phyloP scores from a whole-genome alignment of 2,888 invertebrate species.

The Dioctria linearis region DNA sequence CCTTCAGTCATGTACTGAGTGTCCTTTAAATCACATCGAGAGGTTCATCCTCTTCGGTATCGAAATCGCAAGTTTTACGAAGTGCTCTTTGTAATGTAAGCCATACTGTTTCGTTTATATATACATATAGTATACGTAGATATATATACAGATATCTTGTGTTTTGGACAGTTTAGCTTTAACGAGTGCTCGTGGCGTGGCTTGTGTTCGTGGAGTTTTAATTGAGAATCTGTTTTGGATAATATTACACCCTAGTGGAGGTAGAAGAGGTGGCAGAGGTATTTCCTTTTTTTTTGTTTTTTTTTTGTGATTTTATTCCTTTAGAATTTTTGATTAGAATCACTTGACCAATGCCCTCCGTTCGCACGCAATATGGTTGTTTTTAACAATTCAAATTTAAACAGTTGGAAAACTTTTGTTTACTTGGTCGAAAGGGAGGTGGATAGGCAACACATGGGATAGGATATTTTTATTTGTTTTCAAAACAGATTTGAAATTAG shows the following conservation, averaged over 20 bases:
- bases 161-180: slow-evolving; percentile 14
- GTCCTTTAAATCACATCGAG: slow-evolving; percentile 56
- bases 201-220: slow-evolving; percentile 40
- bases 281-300: background rate
- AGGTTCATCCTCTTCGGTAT: slow-evolving; percentile 37
- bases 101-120: background rate
- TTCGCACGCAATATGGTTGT: background rate
- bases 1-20: slow-evolving; percentile 56
- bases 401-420: too few species aligned
- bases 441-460: too few species aligned
- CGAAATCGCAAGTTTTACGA: slow-evolving; percentile 4
- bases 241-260: background rate
- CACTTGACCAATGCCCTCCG: background rate
- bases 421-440: too few species aligned
- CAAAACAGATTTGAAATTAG: too few species aligned
- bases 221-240: slow-evolving; percentile 26
- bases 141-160: background rate
- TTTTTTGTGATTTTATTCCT: background rate
- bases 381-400: background rate
- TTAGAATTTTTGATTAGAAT: slow-evolving; percentile 8
- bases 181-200: slow-evolving; percentile 33
- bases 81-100: slow-evolving; percentile 20
- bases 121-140: too few species aligned
- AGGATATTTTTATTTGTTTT: too few species aligned
- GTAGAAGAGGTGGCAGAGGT: background rate